Conservation (phyloP, 2,113 vertebrate species). For the Cygnus buccinator region DNA sequence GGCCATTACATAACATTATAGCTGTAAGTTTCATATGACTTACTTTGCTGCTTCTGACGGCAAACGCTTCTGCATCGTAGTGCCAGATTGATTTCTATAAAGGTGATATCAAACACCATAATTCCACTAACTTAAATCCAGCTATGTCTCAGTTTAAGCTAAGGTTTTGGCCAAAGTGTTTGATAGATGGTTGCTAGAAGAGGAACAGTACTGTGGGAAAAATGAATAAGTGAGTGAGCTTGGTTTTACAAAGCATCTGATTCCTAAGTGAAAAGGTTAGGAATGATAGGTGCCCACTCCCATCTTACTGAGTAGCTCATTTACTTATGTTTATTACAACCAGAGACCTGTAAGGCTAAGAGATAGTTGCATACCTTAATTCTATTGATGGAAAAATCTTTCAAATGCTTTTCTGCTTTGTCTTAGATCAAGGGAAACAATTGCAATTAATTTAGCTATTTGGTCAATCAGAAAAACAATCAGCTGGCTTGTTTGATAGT, state of each 20-base stretch:
- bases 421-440: background rate
- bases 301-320: background rate
- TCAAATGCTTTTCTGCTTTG: background rate
- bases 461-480: background rate
- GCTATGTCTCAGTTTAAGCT: background rate
- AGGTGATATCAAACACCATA: background rate
- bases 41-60: background rate
- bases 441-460: background rate
- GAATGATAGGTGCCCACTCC: background rate
- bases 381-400: background rate
- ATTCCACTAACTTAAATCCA: background rate
- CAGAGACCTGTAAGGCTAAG: background rate
- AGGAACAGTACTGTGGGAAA: background rate
- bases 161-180: background rate
- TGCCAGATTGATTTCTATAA: background rate
- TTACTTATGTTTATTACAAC: background rate
- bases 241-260: background rate
- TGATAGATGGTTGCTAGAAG: background rate
- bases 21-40: background rate
- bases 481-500: background rate
- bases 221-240: background rate
- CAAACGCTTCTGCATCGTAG: background rate
- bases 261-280: background rate
- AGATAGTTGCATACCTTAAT: background rate
- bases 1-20: background rate